phyloP scores from a whole-genome alignment of 2,113 vertebrate species.

The Sceloporus undulatus region DNA sequence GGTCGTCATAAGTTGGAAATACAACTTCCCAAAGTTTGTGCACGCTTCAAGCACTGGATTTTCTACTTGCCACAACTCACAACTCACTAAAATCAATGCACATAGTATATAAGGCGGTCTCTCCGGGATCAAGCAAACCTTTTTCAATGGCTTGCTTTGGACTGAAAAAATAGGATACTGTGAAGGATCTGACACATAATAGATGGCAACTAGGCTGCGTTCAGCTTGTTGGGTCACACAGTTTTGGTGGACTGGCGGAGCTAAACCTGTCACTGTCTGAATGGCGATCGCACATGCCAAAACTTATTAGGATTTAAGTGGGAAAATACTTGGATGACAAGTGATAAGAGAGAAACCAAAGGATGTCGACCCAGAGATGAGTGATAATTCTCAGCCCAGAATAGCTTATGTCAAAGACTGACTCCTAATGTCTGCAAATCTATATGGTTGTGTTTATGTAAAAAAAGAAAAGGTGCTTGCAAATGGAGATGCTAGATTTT shows the following conservation, averaged over 20 bases:
- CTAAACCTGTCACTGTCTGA: background rate
- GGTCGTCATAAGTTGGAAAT: too few relatives aligned
- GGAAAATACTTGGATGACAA: background rate
- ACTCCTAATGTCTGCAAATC: background rate
- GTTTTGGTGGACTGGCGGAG: background rate
- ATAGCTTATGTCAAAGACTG: background rate
- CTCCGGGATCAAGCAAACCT: background rate
- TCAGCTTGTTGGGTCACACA: too few relatives aligned
- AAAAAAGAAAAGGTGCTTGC: background rate
- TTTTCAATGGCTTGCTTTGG: background rate
- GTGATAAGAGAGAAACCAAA: background rate
- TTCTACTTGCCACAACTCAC: background rate
- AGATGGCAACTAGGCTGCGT: background rate
- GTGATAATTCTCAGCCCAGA: background rate
- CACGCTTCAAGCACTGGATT: background rate
- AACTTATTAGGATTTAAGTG: background rate
- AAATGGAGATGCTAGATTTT: background rate
- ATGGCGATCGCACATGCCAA: background rate
- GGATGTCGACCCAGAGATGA: background rate
- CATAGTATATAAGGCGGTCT: background rate
- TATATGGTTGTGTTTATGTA: background rate
- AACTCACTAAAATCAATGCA: background rate
- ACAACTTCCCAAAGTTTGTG: too few relatives aligned
- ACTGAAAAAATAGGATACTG: background rate
- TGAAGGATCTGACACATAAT: background rate